Evolutionary conservation across 2,797 vertebrate species (phyloP).

Genomic region (Tenualosa thibaudeaui): DNA sequence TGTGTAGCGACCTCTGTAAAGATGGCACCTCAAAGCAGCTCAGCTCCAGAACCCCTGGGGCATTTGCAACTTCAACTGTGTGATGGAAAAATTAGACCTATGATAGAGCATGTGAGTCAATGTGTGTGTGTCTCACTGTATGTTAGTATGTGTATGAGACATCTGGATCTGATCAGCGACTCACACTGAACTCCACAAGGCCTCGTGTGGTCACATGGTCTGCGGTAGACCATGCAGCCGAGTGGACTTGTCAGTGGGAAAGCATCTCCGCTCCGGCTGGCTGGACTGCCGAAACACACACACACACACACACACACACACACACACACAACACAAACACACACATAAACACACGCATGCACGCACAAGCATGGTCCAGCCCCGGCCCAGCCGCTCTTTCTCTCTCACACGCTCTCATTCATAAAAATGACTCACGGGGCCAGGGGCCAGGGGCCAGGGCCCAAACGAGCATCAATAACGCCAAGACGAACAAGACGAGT

Average conservation of each 20-base stretch:
- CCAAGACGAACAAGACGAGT: neutral
- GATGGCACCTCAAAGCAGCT: constrained; percentile 39
- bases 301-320: constrained; percentile 14
- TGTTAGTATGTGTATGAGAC: constrained; percentile 45
- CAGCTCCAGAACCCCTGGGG: constrained; percentile 37
- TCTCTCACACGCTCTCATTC: constrained; percentile 23
- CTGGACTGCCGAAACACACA: neutral
- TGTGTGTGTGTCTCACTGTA: constrained; percentile 31
- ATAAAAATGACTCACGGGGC: constrained; percentile 6
- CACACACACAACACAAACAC: constrained; percentile 10
- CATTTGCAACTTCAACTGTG: constrained; percentile 48
- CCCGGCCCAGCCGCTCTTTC: neutral
- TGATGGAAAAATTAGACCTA: constrained; percentile 63
- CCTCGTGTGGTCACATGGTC: constrained; percentile 62
- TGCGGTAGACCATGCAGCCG: constrained; percentile 31
- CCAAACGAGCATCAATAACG: neutral
- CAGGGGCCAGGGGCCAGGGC: neutral
- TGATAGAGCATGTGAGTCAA: constrained; percentile 45
- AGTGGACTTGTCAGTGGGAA: constrained; percentile 21
- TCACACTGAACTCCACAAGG: constrained; percentile 53
- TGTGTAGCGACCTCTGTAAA: neutral
- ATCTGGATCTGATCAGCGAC: constrained; percentile 72
- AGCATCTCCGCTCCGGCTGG: constrained; percentile 14
- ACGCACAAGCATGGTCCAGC: neutral
- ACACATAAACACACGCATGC: neutral